These are phyloP conservation scores for Polydrusus pterygomalis DNA, from an alignment of 2,888 invertebrate genomes.

Conservation along the genomic window DNA sequence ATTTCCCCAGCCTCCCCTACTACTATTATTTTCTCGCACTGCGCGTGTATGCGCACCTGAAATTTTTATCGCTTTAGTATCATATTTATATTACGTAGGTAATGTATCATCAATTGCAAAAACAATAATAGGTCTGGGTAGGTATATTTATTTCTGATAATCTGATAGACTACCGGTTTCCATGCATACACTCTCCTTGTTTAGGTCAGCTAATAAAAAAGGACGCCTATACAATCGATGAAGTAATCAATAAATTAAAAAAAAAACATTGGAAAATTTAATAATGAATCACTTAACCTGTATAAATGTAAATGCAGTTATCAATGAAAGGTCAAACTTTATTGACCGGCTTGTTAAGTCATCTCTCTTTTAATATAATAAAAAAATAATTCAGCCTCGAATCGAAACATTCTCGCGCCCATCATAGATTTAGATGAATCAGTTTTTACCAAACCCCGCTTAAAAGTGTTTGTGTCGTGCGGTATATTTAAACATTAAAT, in stretches of 20 bases:
- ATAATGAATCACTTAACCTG: constrained; percentile 51
- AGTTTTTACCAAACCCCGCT: neutral
- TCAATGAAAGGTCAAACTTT: neutral
- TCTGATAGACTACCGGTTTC: no score
- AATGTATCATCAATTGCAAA: no score
- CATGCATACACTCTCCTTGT: no score
- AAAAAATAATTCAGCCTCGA: neutral
- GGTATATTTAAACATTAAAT: neutral
- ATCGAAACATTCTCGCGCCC: neutral
- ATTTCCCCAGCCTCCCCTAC: no score
- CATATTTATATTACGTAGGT: no score
- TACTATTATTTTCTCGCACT: no score
- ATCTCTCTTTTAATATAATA: neutral
- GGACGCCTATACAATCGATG: no score
- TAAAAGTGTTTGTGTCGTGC: neutral
- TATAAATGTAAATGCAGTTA: neutral
- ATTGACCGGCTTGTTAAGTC: neutral
- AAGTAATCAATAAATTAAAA: constrained; percentile 61
- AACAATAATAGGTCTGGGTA: no score
- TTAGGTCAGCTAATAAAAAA: no score
- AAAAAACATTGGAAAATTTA: constrained; percentile 47
- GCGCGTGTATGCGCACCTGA: no score
- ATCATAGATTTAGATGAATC: neutral
- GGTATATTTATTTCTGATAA: no score
- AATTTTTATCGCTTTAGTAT: no score